phyloP scores from a whole-genome alignment of 2,797 vertebrate genomes.

The Pogoniulus pusillus region DNA sequence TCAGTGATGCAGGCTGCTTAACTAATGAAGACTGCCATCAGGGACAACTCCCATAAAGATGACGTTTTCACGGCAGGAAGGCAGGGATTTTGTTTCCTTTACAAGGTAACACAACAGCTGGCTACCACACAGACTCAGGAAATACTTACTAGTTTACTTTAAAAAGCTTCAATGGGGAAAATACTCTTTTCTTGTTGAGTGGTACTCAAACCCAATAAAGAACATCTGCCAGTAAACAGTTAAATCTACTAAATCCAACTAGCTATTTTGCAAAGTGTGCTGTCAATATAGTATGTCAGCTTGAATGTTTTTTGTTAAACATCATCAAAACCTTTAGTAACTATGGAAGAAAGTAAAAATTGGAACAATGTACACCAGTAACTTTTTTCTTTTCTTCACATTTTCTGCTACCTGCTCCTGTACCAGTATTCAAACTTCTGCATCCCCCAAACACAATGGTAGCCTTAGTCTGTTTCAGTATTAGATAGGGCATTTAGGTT shows the following conservation, averaged over 20 bases:
- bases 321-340: background rate
- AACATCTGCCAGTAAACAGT: background rate
- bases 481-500: background rate
- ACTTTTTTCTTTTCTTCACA: background rate
- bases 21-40: background rate
- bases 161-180: background rate
- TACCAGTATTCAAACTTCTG: background rate
- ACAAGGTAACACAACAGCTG: background rate
- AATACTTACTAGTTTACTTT: constrained; percentile 12
- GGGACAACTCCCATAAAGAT: background rate
- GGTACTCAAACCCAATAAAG: background rate
- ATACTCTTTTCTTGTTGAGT: background rate
- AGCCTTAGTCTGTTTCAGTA: background rate
- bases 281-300: background rate
- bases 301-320: background rate
- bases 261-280: background rate
- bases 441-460: background rate
- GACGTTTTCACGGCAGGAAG: background rate
- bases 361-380: background rate
- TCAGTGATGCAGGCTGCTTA: background rate
- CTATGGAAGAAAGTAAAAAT: background rate
- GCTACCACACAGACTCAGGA: background rate
- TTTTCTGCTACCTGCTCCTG: background rate
- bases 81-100: background rate
- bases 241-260: background rate